Evolutionary conservation across 2,888 invertebrate species (phyloP).

Genomic region (Lycaena phlaeas): DNA sequence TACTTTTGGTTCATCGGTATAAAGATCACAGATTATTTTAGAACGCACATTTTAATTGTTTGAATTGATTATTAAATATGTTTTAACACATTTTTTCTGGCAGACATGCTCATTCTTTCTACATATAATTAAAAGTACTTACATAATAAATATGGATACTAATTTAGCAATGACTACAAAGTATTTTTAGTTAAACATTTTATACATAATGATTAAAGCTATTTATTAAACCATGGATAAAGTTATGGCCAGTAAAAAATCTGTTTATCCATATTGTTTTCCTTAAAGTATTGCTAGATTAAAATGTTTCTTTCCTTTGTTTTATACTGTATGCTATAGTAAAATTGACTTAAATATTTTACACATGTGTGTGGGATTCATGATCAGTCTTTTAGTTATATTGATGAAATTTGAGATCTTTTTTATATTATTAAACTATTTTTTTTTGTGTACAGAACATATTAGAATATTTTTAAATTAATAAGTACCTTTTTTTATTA

Average conservation of each 20-base stretch:
- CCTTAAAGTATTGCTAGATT: too few species aligned
- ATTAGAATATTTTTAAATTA: background rate
- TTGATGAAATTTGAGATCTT: constrained; percentile 13
- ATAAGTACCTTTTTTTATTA: background rate
- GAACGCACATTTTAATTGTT: background rate
- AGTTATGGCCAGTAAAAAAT: too few species aligned
- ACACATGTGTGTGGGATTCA: constrained; percentile 8
- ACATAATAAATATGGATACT: too few species aligned
- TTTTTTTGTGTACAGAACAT: background rate
- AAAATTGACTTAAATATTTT: constrained; percentile 9
- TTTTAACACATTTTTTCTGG: background rate
- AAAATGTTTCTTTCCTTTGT: too few species aligned
- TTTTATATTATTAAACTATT: constrained; percentile 1
- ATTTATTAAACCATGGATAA: too few species aligned
- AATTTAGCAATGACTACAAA: too few species aligned
- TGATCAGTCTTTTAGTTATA: constrained; percentile 14
- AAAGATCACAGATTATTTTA: background rate
- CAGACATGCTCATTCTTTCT: background rate
- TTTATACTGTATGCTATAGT: too few species aligned
- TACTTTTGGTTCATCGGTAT: background rate
- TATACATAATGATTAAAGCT: too few species aligned
- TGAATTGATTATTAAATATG: constrained; percentile 7
- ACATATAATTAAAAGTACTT: too few species aligned
- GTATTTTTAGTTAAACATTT: too few species aligned
- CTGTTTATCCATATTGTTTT: too few species aligned